Evolutionary conservation across 2,113 vertebrate genomes (phyloP), one percentile per base, ranked within the genome.

Genomic region (Hippocampus guttulatus): DNA sequence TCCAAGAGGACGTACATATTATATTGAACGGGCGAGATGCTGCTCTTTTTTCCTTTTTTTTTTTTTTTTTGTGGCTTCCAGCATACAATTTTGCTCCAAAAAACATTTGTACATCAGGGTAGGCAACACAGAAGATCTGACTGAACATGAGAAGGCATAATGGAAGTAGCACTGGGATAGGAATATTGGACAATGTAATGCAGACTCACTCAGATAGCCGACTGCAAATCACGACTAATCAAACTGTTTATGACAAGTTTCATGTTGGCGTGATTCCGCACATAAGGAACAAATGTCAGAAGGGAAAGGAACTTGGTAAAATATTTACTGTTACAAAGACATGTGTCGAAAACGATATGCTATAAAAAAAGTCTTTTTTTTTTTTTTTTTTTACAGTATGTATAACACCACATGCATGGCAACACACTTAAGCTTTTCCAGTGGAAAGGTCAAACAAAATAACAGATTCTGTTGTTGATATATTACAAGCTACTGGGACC

Each of bases 171-270:
- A 73, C 16, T 66, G 73, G 68, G 82, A 81, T 71, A 71, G 78
- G 75, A 77, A 84, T 41, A n/a, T 27, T 33, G 65, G 67, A 66
- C 65, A 57, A 65, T 67, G 75, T 76, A 76, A 82, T 82, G 74
- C 68, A 73, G 83, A 87, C 76, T 81, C 81, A 81, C 80, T 81
- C 76, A 54, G 63, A 68, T 77, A 82, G 67, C 5, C 1, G 64
- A 77, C 80, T 85, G 84, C 79, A 81, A 84, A 85, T 85, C 69
- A 72, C 67, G 65, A 63, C 80, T 84, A 85, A 88, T 90, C 76
- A 81, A 77, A 86, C 69, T 83, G 82, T 86, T 87, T 82, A 79
- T 78, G 47, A 69, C 82, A 62, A 30, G 70, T 71, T 73, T 69
- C 69, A 75, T 65, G 64, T 18, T 27, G 41, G n/a, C 3, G 14